phyloP scores from a whole-genome alignment of 1,140 invertebrate species.

The Ganaspis sp. region DNA sequence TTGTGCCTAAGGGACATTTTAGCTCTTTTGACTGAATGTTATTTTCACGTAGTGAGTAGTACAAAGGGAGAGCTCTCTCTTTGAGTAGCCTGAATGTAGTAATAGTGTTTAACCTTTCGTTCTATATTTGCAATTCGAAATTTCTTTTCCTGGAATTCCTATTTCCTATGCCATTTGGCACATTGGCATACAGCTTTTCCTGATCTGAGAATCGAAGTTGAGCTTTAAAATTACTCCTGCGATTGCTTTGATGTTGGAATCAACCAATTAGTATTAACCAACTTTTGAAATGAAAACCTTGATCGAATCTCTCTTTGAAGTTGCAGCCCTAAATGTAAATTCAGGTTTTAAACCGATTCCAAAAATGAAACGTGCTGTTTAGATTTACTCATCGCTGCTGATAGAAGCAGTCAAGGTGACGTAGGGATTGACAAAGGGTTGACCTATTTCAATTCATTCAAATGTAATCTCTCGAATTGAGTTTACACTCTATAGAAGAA shows the following conservation, averaged over 20 bases:
- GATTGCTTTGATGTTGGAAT: neutral
- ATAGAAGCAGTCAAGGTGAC: no score
- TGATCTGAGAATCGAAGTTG: neutral
- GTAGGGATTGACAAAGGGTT: no score
- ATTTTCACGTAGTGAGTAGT: constrained; percentile 37
- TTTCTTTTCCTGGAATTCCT: neutral
- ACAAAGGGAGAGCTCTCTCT: constrained; percentile 41
- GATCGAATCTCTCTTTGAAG: no score
- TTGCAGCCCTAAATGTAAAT: no score
- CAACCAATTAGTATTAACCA: neutral
- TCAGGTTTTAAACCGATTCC: no score
- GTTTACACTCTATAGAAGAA: no score
- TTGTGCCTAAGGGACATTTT: constrained; percentile 36
- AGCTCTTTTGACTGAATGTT: constrained; percentile 32
- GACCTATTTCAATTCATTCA: no score
- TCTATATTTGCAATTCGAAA: constrained; percentile 10
- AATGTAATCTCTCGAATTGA: no score
- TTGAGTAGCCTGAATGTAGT: constrained; percentile 21
- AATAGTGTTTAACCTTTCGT: constrained; percentile 47
- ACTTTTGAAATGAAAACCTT: no score
- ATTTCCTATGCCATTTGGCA: constrained; percentile 38
- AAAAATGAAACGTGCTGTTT: no score
- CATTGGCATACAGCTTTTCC: neutral
- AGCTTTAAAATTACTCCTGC: neutral
- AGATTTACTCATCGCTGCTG: no score